Conservation (phyloP, 64 coral and sea anemone genomes). For the Montipora cactus region DNA sequence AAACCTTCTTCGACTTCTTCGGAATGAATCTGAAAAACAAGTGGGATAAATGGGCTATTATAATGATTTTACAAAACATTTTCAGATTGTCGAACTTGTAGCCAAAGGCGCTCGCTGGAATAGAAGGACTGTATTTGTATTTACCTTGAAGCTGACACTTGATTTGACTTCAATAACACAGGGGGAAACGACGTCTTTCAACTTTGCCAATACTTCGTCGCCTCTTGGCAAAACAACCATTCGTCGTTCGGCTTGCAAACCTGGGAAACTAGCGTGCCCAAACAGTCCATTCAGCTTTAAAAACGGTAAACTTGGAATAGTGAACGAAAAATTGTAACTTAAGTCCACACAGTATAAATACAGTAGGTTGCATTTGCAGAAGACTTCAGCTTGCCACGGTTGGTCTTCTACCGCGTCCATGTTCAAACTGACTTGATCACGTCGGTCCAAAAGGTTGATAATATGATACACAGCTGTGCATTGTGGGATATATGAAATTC, state of each 20-base stretch:
- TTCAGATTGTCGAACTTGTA: background rate
- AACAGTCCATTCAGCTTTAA: constrained; percentile 36
- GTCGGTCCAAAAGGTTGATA: background rate
- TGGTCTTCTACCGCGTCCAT: constrained; percentile 52
- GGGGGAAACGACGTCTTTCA: constrained; percentile 38
- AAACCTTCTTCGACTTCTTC: constrained; percentile 37
- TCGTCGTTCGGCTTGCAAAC: background rate
- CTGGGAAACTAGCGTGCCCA: constrained; percentile 38
- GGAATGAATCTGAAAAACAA: constrained; percentile 44
- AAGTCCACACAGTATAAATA: constrained; percentile 58
- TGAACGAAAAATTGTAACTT: constrained; percentile 10
- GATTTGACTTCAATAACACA: constrained; percentile 58
- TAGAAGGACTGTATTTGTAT: background rate
- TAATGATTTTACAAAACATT: background rate
- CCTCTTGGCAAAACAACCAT: constrained; percentile 57
- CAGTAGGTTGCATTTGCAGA: constrained; percentile 19
- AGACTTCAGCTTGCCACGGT: constrained; percentile 18
- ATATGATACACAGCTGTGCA: background rate
- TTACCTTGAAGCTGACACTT: constrained; percentile 63
- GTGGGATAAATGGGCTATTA: too few species aligned
- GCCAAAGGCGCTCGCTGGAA: too few species aligned
- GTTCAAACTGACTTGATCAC: background rate
- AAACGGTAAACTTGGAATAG: constrained; percentile 67
- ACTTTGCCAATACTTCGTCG: constrained; percentile 28
- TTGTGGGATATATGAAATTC: background rate